Base-by-base conservation (phyloP, 2,113 vertebrate species). In the Amblyopsis rosae region DNA sequence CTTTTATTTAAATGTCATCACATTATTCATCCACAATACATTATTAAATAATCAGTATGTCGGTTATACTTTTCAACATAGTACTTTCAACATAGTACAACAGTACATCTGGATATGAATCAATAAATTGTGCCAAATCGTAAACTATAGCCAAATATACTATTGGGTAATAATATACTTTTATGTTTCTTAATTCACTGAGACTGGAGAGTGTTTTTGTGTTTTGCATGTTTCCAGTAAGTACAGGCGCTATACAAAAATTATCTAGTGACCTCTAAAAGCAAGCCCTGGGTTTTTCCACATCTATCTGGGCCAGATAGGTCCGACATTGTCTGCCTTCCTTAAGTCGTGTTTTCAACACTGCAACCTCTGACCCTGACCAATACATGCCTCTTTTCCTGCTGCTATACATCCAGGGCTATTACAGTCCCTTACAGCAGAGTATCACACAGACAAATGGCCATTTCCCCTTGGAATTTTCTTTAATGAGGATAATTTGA, bases 401-500 rank as follows among this genome's bases (percentile, higher is more conserved):
- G 16, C 68, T 87, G 74, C 69, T 77, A 58, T 56, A 9, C 64
- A 69, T 81, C 75, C 81, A 82, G 65, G 49, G 59, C 64, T 63
- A 55, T 72, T 86, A 75, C 64, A 75, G 48, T 33, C 63, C 59
- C 59, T 3, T 76, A 67, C 72, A 73, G 62, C 73, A 60, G 59
- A 81, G 73, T 73, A 85, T 87, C 80, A 72, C 81, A 75, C 82
- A 77, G 78, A 85, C 75, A 80, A 86, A 85, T 71, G 76, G 68
- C 72, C 67, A 58, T 85, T 90, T 91, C 82, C 77, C 77, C 53
- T 86, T 62, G 79, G 82, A 87, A 85, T 76, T 81, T 80, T 84
- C 55, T 59, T 88, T 90, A 91, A 92, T 90, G 83, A 89, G 88
- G 79, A 87, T 90, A 86, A 91, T 92, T 92, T 88, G 75, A 85